These are phyloP conservation scores for Procambarus virginalis DNA, from an alignment of 1,140 invertebrate genomes.

Conservation along the genomic window DNA sequence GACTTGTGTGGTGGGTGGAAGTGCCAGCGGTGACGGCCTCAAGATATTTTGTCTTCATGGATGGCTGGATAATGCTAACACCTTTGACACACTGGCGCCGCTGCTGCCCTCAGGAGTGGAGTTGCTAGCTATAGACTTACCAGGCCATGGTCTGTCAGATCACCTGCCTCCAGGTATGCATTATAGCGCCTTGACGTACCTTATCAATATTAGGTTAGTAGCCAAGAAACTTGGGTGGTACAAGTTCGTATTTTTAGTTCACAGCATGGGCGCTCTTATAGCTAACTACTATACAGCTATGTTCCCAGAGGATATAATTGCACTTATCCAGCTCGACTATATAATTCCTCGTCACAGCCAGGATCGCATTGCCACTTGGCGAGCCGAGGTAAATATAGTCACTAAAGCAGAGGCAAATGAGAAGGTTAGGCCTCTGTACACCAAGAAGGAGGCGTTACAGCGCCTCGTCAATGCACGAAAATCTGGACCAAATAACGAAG, in stretches of 20 bases:
- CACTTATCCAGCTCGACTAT: conserved; percentile 25
- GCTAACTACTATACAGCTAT: neutral
- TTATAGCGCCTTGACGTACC: conserved; percentile 17
- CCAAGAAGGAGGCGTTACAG: conserved; percentile 20
- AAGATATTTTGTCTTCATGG: conserved; percentile 68
- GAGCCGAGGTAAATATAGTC: neutral
- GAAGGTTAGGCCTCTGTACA: neutral
- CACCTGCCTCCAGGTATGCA: conserved; percentile 70
- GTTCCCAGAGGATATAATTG: conserved; percentile 29
- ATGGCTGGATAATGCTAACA: conserved; percentile 71
- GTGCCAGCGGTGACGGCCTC: neutral
- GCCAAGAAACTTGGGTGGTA: conserved; percentile 21
- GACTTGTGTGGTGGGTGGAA: conserved; percentile 10
- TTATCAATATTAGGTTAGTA: conserved; percentile 7
- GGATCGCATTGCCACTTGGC: neutral
- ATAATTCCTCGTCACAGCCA: neutral
- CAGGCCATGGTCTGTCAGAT: conserved; percentile 70
- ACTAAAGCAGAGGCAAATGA: neutral
- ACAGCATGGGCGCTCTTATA: conserved; percentile 33
- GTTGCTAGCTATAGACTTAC: conserved; percentile 68
- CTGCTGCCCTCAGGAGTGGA: conserved; percentile 37
- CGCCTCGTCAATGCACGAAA: neutral
- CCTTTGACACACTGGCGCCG: conserved; percentile 71
- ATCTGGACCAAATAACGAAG: neutral
- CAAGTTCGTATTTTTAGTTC: conserved; percentile 8